Base-by-base conservation (phyloP, 2,888 invertebrate genomes). In the Parnassius smintheus region DNA sequence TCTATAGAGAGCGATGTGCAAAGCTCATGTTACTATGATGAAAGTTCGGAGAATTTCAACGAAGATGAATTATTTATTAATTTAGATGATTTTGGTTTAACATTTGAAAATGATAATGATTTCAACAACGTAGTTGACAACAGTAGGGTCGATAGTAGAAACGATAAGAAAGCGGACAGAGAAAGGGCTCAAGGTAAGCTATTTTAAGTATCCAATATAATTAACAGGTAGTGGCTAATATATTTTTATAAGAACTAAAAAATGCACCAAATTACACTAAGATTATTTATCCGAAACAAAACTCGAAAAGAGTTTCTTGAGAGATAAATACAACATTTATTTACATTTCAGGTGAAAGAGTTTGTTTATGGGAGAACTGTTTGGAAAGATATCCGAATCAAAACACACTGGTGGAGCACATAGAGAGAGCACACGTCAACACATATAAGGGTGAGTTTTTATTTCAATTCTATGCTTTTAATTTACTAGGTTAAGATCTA, bases 361-460 rank as follows among this genome's bases (percentile, higher is more conserved):
- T 82, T 18, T 98, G 98, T 81, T 94, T 95, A 72, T 98, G 98
- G 98, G 94, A 95, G 65, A 95, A 95, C 65, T 98, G 98, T 81
- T 95, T 95, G 72, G 94, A 94, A 74, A 93, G 94, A 71, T 98
- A 97, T 85, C 93, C 95, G 2, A 95, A 95, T 70, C 98, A 98
- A 80, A 95, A 93, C 59, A 93, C 95, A 9, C 91, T 98, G 66
- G 97, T 97, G 1, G 94, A 94, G 62, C 97, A 97, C 74, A 97
- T 97, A 58, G 97, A 97, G 76, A 95, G 96, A 75, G 93, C 94
- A 52, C 98, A 99, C 82, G 97, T 99, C 49, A 98, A 98, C 80
- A 93, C 95, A 74, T 96, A 93, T 82, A 95, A 94, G 93, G 94
- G 93, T 93, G 79, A 72, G 45, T 41, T 48, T 50, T 11, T 13